phyloP scores from a whole-genome alignment of 2,797 vertebrate species.

The Leuciscus waleckii region DNA sequence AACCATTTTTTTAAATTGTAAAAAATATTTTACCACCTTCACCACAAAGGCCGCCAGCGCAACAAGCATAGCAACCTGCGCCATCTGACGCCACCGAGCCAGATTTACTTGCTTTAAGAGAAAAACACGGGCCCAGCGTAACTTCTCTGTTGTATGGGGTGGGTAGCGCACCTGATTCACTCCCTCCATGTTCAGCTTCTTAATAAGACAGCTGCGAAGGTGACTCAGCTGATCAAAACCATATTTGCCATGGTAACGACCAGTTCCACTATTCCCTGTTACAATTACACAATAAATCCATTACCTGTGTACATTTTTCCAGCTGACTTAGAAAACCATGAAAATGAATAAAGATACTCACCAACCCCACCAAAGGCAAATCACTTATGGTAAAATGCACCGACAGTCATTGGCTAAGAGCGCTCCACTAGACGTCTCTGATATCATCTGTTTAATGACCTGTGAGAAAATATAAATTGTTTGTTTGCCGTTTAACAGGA shows the following conservation, averaged over 20 bases:
- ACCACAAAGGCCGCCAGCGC: conserved; percentile 67
- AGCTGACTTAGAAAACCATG: neutral
- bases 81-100: conserved; percentile 59
- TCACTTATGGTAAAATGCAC: conserved; percentile 80
- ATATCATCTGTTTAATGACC: conserved; percentile 83
- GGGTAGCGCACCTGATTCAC: conserved; percentile 82
- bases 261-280: conserved; percentile 88
- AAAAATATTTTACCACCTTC: conserved; percentile 64
- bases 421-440: conserved; percentile 88
- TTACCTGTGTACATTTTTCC: neutral
- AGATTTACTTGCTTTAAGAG: conserved; percentile 71
- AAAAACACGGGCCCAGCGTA: conserved; percentile 73
- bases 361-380: conserved; percentile 90
- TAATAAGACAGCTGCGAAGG: conserved; percentile 85
- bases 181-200: conserved; percentile 80
- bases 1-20: too few species aligned
- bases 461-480: conserved; percentile 51
- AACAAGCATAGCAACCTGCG: conserved; percentile 57
- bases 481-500: neutral
- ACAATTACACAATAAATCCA: neutral
- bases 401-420: conserved; percentile 87
- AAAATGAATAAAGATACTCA: conserved; percentile 67
- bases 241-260: conserved; percentile 82
- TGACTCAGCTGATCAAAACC: conserved; percentile 89
- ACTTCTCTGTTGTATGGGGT: conserved; percentile 72